phyloP scores from a whole-genome alignment of 2,113 vertebrate species.

The Empidonax alnorum region DNA sequence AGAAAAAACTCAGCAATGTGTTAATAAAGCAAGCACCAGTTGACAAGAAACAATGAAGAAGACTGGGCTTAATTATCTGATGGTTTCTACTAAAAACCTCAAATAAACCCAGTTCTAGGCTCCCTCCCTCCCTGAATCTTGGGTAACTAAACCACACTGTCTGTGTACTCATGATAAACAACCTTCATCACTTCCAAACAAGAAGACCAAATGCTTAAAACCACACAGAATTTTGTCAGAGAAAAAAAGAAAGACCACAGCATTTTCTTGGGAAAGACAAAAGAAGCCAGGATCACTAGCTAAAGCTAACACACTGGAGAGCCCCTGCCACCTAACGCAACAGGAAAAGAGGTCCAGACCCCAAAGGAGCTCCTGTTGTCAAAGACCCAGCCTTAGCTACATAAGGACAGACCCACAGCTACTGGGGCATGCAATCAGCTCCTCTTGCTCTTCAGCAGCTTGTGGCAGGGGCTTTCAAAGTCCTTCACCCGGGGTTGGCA shows the following conservation, averaged over 20 bases:
- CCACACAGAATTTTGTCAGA: accelerated
- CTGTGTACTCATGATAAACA: conserved; percentile 25
- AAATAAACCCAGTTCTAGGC: neutral
- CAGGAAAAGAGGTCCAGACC: neutral
- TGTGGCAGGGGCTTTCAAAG: neutral
- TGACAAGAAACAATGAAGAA: conserved; percentile 25
- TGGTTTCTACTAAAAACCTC: neutral
- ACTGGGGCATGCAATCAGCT: neutral
- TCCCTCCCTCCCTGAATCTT: neutral
- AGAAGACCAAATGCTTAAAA: neutral
- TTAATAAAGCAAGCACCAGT: neutral
- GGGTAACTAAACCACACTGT: conserved; percentile 13
- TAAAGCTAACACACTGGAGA: neutral
- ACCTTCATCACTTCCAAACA: neutral
- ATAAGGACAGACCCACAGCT: neutral
- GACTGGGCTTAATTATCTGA: conserved; percentile 30
- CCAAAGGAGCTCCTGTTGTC: neutral
- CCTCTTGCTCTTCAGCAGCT: neutral
- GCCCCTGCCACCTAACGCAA: neutral
- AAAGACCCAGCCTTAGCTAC: neutral
- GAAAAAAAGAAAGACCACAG: neutral
- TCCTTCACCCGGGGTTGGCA: neutral
- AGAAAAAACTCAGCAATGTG: neutral
- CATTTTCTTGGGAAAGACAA: neutral
- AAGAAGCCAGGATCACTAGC: neutral